Base-by-base conservation (phyloP, 2,113 vertebrate genomes). In the Corythornis cristatus region DNA sequence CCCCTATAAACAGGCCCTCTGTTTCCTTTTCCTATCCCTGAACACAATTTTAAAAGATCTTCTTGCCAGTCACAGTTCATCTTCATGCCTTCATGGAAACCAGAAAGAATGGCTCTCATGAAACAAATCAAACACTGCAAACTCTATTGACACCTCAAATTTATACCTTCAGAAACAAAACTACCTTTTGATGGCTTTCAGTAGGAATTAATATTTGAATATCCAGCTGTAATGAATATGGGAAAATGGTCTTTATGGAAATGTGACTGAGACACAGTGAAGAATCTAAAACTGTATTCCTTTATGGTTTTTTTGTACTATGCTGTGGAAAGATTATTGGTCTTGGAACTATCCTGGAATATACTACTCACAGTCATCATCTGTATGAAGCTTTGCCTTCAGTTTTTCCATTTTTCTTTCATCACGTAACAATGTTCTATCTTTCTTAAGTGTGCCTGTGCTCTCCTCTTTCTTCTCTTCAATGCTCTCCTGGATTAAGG, bases 381-480 rank as follows among this genome's bases (percentile, higher is more conserved):
- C 99, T 4, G 99, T 99, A 93, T 99, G 99, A n/a, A 99, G 99
- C 82, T 99, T 99, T 71, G 99, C 99, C 97, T 99, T 99, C 81
- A 99, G 96, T 94, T 99, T 99, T 97, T 99, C 99, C 99, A 99
- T 99, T 96, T 99, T 99, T 93, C 98, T 98, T 96, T 99, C 99
- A 5, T 99, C 99, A 74, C 99, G 97, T 21, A 99, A 95, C 35
- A 99, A 97, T 0, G 99, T 99, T 76, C 99, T 97, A 58, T 99
- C 99, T 96, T 99, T 99, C 95, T 98, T 99, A 66, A 99, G 98
- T 0, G 99, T 99, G 29, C 98, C 99, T 12, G 98, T 98, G 12
- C 98, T 97, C 29, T 99, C 99, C 78, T 99, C 99, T 89, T 99
- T 99, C 93, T 99, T 99, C 62, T 99, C 99, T 81, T 99, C 99